phyloP scores from a whole-genome alignment of 2,113 vertebrate genomes.

The Tonatia bakeri region DNA sequence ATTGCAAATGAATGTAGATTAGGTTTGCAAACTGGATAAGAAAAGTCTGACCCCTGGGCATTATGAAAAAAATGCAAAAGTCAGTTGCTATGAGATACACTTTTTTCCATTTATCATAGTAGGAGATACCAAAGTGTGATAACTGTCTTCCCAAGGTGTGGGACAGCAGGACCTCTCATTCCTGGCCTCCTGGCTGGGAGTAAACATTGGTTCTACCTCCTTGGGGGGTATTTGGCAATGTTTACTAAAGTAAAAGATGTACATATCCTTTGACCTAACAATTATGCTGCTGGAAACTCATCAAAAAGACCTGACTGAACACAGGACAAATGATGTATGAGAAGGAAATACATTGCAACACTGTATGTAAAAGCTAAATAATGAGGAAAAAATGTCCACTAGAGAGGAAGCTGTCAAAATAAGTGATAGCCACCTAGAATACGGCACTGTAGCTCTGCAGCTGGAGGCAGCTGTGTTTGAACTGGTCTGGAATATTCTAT shows the following conservation, averaged over 20 bases:
- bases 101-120: not conserved
- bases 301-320: not conserved
- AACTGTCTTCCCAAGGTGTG: not conserved
- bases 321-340: not conserved
- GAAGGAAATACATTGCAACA: not conserved
- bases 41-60: not conserved
- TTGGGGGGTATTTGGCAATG: not conserved
- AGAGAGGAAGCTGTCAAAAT: not conserved
- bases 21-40: not conserved
- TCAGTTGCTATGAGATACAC: not conserved
- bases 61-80: not conserved
- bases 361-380: not conserved
- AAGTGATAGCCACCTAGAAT: not conserved
- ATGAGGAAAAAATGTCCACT: not conserved
- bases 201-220: not conserved
- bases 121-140: not conserved
- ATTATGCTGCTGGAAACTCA: not conserved
- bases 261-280: not conserved
- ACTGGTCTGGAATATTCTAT: not conserved
- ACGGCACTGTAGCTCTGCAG: not conserved
- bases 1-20: not conserved
- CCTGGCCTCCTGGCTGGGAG: not conserved
- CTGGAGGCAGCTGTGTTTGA: conserved; percentile 39
- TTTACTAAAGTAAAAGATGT: not conserved
- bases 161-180: not conserved